Evolutionary conservation across 1,140 invertebrate species (phyloP), one percentile per base, ranked within the genome.

Genomic region (Diprion similis): DNA sequence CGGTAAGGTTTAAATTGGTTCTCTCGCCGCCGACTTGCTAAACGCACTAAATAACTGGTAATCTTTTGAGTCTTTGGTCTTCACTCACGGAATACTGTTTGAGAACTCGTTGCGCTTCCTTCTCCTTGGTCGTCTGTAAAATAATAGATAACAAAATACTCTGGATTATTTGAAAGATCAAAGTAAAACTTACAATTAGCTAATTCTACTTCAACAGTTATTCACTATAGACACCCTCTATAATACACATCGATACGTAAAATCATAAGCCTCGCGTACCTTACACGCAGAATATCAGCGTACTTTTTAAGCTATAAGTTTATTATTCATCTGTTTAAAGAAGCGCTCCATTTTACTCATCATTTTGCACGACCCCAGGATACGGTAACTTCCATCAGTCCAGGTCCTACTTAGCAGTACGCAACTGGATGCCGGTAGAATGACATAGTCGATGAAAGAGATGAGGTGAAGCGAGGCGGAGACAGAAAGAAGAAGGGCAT

Each of bases 51-150:
- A 68, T 72, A 73, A 65, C 51, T 71, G 71, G 74, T 72, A 77
- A 76, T 78, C 75, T 74, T 59, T 59, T 9, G 74, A 75, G 77
- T 79, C 80, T 81, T 81, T 81, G 80, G 80, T 81, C 77, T 81
- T 77, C 78, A 80, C 79, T 77, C 76, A 77, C 77, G 74, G 78
- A 81, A 81, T 81, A 81, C 80, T 81, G 80, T 81, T 81, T 78
- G 37, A 68, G 76, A 75, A 75, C 75, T 78, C 71, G 73, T 74
- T 73, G 69, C 75, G 59, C 66, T 37, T 76, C 18, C 66, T 37
- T 73, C 70, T 71, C 8, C 73, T 51, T 59, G 48, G 13, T 75
- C 76, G 76, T 81, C 80, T 79, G 75, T 80, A 59, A 59, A 13
- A 59, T 59, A 59, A 59, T 6, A 59, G n/a, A 13, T 13, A 59